A percentile compares a stretch with the other conserved stretches of the same genome.
Conservation (phyloP, 2,113 vertebrate species). For the Laticauda laticaudata region DNA sequence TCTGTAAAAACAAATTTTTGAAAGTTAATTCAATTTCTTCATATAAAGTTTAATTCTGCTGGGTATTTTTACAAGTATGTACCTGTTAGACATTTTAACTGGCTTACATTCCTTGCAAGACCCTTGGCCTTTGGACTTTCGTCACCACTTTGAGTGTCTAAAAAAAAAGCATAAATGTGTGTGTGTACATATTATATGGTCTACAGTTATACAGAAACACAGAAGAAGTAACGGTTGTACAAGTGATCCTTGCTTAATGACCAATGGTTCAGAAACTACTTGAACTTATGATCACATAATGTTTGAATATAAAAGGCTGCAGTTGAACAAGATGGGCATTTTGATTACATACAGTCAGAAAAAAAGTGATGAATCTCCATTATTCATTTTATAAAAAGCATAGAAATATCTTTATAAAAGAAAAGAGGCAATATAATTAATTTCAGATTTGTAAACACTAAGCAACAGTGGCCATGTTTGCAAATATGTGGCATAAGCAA, state of each 20-base stretch:
- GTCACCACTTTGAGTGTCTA: conserved; percentile 48
- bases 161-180: conserved; percentile 12
- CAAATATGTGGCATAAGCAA: background rate
- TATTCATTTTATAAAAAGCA: background rate
- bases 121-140: conserved; percentile 41
- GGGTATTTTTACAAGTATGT: conserved; percentile 6
- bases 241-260: accelerated
- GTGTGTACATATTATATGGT: background rate
- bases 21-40: conserved; percentile 13
- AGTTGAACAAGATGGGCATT: background rate
- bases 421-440: background rate
- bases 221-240: background rate
- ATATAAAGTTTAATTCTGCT: background rate
- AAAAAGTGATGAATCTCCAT: background rate
- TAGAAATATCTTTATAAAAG: background rate
- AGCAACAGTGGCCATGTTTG: background rate
- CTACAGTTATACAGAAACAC: background rate
- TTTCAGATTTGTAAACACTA: background rate
- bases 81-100: conserved; percentile 66
- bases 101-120: conserved; percentile 29
- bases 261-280: background rate
- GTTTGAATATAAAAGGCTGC: background rate
- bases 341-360: background rate
- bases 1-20: conserved; percentile 71
- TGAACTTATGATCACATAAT: background rate